Conservation (phyloP, 2,113 vertebrate genomes). For the Tragelaphus scriptus region DNA sequence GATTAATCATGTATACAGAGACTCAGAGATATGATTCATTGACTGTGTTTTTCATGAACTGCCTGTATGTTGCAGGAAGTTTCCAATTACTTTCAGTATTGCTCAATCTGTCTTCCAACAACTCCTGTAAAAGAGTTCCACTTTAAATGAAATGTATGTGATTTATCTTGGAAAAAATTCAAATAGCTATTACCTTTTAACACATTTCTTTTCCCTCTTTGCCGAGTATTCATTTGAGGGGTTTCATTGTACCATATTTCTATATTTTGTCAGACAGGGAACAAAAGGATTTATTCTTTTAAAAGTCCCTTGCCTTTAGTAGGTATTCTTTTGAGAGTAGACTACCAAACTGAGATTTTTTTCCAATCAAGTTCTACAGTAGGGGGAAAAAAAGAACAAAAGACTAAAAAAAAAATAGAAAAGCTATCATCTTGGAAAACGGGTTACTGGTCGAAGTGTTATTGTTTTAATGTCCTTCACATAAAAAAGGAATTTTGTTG, state of each 20-base stretch:
- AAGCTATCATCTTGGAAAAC: conserved; percentile 46
- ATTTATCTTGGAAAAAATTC: conserved; percentile 55
- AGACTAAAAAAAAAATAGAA: conserved; percentile 33
- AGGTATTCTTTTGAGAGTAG: conserved; percentile 52
- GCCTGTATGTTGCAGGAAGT: neutral
- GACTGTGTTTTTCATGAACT: neutral
- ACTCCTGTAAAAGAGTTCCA: neutral
- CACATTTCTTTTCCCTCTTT: conserved; percentile 40
- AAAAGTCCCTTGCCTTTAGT: conserved; percentile 44
- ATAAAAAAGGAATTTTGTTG: conserved; percentile 12
- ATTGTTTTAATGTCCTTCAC: conserved; percentile 49
- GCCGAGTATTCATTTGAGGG: conserved; percentile 26
- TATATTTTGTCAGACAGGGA: conserved; percentile 51
- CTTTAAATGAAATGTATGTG: conserved; percentile 23
- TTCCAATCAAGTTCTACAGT: conserved; percentile 43
- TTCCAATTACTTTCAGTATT: conserved; percentile 7
- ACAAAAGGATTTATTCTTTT: conserved; percentile 60
- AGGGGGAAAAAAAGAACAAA: conserved; percentile 34
- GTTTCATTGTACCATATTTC: conserved; percentile 57
- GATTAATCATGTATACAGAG: neutral
- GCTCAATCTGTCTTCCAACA: conserved; percentile 11
- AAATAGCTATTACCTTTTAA: conserved; percentile 54
- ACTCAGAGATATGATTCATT: neutral
- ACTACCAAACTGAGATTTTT: conserved; percentile 31
- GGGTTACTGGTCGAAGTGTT: neutral